A percentile compares a stretch with the other conserved stretches of the same genome.
These are phyloP conservation scores for Chymomyza procnemis DNA, from an alignment of 2,888 invertebrate genomes.

Conservation along the genomic window DNA sequence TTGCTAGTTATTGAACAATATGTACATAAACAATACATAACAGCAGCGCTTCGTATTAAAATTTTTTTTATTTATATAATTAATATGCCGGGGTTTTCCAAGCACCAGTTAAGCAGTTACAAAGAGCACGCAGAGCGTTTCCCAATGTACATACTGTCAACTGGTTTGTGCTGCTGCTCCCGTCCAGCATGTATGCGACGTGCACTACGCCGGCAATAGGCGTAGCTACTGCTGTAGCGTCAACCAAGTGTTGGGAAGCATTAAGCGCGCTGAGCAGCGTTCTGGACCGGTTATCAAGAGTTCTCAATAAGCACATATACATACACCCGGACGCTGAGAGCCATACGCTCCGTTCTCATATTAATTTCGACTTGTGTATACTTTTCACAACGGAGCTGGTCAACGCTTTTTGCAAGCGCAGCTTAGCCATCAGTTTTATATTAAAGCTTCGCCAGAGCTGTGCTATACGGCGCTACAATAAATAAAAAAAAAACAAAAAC, in stretches of 20 bases:
- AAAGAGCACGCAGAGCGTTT: not conserved
- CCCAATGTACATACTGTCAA: constrained; percentile 3
- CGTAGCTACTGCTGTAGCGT: not conserved
- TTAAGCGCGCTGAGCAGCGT: not conserved
- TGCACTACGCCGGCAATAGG: not conserved
- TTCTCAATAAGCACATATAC: not conserved
- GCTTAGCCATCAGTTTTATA: constrained; percentile 45
- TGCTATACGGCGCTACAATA: constrained; percentile 30
- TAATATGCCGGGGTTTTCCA: constrained; percentile 1
- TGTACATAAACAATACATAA: not conserved
- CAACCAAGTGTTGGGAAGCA: not conserved
- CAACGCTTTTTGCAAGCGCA: constrained; percentile 31
- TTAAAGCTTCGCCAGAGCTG: constrained; percentile 56
- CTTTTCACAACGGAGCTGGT: constrained; percentile 13
- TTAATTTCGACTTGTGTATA: constrained; percentile 5
- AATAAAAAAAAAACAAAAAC: constrained; percentile 9
- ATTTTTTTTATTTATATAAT: not conserved
- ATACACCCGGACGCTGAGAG: not conserved
- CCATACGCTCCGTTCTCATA: not conserved
- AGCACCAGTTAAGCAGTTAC: not conserved
- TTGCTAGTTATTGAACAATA: too few species aligned
- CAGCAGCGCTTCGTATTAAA: not conserved
- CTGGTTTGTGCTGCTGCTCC: constrained; percentile 13
- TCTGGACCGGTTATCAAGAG: constrained; percentile 31
- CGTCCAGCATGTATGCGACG: not conserved